These are phyloP conservation scores for Syngnathus acus DNA, from an alignment of 2,797 vertebrate species.

Conservation along the genomic window DNA sequence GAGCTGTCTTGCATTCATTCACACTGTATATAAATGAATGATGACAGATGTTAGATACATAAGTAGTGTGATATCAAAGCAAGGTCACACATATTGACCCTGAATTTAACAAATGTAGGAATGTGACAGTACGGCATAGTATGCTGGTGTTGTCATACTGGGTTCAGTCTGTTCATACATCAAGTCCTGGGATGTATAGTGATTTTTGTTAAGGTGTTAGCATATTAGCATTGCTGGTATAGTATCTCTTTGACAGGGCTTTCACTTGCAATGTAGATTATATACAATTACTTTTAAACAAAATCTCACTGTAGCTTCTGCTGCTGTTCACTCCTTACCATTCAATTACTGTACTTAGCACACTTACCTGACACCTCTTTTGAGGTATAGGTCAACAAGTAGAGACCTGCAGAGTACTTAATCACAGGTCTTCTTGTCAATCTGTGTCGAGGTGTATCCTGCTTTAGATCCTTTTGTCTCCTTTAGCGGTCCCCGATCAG, in stretches of 20 bases:
- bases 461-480: not conserved
- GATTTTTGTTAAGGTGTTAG: not conserved
- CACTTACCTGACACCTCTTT: too few species aligned
- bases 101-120: too few species aligned
- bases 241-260: not conserved
- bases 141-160: not conserved
- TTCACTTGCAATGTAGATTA: not conserved
- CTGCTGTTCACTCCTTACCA: not conserved
- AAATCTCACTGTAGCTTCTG: not conserved
- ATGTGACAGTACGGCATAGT: too few species aligned
- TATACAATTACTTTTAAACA: not conserved
- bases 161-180: not conserved
- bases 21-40: not conserved
- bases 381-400: too few species aligned
- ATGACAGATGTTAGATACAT: not conserved
- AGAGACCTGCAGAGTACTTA: not conserved
- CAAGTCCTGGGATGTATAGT: not conserved
- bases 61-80: too few species aligned
- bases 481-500: not conserved
- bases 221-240: not conserved
- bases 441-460: not conserved
- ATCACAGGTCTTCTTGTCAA: not conserved
- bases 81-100: too few species aligned
- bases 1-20: not conserved
- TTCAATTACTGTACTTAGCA: not conserved